Conservation (phyloP, 2,888 invertebrate species). For the Epirrhoe tristata region DNA sequence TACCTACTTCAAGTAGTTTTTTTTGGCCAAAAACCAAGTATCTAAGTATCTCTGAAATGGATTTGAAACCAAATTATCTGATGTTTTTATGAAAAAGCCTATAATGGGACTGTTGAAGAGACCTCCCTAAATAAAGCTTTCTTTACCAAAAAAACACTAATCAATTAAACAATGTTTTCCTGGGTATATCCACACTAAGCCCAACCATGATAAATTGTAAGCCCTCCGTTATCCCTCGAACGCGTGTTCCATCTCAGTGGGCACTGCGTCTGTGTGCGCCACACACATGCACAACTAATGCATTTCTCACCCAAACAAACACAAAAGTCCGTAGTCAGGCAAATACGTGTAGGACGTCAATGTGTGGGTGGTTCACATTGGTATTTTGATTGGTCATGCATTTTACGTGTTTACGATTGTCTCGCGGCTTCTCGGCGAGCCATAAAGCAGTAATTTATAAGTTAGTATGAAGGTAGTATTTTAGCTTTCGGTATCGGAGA, state of each 20-base stretch:
- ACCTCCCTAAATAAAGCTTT: background rate
- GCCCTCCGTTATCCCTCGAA: slow-evolving; percentile 83
- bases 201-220: slow-evolving; percentile 69
- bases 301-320: background rate
- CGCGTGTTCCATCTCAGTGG: slow-evolving; percentile 82
- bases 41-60: no score
- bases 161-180: background rate
- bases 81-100: no score
- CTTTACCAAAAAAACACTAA: background rate
- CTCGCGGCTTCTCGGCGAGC: slow-evolving; percentile 68
- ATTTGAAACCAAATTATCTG: no score
- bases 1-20: no score
- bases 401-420: slow-evolving; percentile 82
- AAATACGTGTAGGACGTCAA: slow-evolving; percentile 27
- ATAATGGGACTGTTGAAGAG: no score
- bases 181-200: slow-evolving; percentile 58
- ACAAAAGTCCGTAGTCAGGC: slow-evolving; percentile 15
- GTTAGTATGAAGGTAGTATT: slow-evolving; percentile 53
- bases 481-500: slow-evolving; percentile 55
- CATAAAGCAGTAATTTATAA: slow-evolving; percentile 79
- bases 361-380: slow-evolving; percentile 79
- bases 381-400: slow-evolving; percentile 86
- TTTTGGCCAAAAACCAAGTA: no score
- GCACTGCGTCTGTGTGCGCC: slow-evolving; percentile 63
- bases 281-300: slow-evolving; percentile 8